Base-by-base conservation (phyloP, 2,888 invertebrate genomes). In the Leptogaster cylindrica region DNA sequence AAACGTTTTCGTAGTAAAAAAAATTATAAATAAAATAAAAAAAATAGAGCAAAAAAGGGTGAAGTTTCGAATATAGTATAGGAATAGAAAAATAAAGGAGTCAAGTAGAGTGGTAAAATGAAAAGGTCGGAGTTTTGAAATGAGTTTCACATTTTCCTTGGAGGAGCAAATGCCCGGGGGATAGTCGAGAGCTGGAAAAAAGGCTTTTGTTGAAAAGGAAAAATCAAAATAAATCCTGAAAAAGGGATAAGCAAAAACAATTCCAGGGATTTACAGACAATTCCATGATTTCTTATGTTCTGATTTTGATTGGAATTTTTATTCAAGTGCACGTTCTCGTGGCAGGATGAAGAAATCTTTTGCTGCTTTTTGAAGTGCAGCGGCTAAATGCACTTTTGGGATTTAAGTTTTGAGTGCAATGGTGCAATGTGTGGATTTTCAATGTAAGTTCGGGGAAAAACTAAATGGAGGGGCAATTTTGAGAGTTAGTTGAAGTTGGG, bases 271-370 rank as follows among this genome's bases (percentile, higher is more conserved):
- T 48, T 48, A n/a, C 48, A 48, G 48, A 48, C 48, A 20, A 48
- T 48, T 20, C 12, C 48, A 20, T 10, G 48, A 48, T 48, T 48
- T 48, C 48, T 48, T 48, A 48, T 48, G 48, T 48, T n/a, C 25
- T 48, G 48, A 20, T 48, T 48, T 48, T 48, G 48, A 20, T 20
- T 48, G 23, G 48, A 48, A 20, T 48, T 48, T 23, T 48, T 23
- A 48, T 23, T 36, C n/a, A n/a, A n/a, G n/a, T n/a, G n/a, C n/a
- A n/a, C n/a, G n/a, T n/a, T n/a, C n/a, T n/a, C n/a, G n/a, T n/a
- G n/a, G n/a, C n/a, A n/a, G n/a, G n/a, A n/a, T n/a, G n/a, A n/a
- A n/a, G n/a, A n/a, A n/a, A n/a, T n/a, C n/a, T n/a, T n/a, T n/a
- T n/a, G n/a, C n/a, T n/a, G n/a, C n/a, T n/a, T n/a, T n/a, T n/a